Conservation (phyloP, 2,888 invertebrate species). For the Ecdyonurus torrentis region DNA sequence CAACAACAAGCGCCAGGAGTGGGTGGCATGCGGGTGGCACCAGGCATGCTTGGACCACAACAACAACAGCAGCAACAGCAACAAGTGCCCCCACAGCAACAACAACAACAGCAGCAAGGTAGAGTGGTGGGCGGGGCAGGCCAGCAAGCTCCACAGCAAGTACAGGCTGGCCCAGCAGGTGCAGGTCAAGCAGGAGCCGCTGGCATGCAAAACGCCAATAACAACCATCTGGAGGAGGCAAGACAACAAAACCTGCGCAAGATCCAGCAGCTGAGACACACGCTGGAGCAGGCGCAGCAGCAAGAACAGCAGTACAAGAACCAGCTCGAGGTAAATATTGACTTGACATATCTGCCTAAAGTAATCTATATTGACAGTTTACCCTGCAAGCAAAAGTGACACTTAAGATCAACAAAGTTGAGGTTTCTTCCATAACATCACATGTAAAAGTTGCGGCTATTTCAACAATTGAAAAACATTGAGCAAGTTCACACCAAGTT, state of each 20-base stretch:
- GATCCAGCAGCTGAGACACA: slow-evolving; percentile 59
- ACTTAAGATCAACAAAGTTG: no score
- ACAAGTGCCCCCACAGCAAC: slow-evolving; percentile 16
- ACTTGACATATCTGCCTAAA: not conserved
- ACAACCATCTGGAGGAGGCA: slow-evolving; percentile 52
- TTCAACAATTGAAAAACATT: no score
- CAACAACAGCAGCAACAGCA: slow-evolving; percentile 18
- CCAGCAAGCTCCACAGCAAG: not conserved
- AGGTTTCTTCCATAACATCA: no score
- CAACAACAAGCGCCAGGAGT: not conserved
- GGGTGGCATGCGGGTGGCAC: not conserved
- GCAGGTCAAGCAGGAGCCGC: slow-evolving; percentile 12
- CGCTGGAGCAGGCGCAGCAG: slow-evolving; percentile 63
- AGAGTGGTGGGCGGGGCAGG: not conserved
- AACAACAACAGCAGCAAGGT: slow-evolving; percentile 22
- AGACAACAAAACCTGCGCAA: slow-evolving; percentile 62
- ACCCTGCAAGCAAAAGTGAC: not conserved
- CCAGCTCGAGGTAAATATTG: slow-evolving; percentile 39
- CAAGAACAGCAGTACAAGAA: slow-evolving; percentile 61
- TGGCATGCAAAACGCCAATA: slow-evolving; percentile 16
- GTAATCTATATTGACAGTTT: not conserved
- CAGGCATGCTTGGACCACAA: slow-evolving; percentile 13
- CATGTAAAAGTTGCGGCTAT: no score
- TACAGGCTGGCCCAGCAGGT: slow-evolving; percentile 10
- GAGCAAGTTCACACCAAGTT: no score